Conservation (phyloP, 2,888 invertebrate genomes). For the Megaustenia siamemsis region DNA sequence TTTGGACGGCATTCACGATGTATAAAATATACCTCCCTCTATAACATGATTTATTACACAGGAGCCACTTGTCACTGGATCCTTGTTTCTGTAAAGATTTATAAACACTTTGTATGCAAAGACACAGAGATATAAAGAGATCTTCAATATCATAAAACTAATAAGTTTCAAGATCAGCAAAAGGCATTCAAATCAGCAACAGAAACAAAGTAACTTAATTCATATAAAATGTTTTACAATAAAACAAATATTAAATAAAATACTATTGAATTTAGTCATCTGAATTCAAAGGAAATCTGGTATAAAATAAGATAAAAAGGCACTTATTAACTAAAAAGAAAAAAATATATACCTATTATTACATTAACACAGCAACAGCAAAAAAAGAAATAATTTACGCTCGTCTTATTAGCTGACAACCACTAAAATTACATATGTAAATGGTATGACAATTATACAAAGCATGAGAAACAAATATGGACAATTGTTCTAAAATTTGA, state of each 20-base stretch:
- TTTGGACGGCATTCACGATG: too few relatives aligned
- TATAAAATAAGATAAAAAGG: slow-evolving; percentile 35
- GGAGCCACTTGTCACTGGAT: too few relatives aligned
- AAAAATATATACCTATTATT: neutral
- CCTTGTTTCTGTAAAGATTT: too few relatives aligned
- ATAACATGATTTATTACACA: too few relatives aligned
- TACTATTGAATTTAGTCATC: neutral
- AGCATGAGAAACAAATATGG: neutral
- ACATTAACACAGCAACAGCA: slow-evolving; percentile 24
- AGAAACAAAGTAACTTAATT: neutral
- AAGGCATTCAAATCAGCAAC: slow-evolving; percentile 1
- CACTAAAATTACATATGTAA: neutral
- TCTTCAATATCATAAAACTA: too few relatives aligned
- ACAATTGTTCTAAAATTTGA: slow-evolving; percentile 13
- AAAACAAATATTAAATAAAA: neutral
- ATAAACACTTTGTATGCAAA: too few relatives aligned
- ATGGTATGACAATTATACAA: slow-evolving; percentile 9
- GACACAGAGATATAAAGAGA: too few relatives aligned
- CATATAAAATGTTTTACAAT: neutral
- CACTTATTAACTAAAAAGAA: slow-evolving; percentile 32
- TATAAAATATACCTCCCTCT: too few relatives aligned
- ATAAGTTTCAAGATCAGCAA: too few relatives aligned
- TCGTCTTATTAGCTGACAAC: neutral
- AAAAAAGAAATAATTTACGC: neutral
- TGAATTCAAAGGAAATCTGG: neutral